phyloP scores from a whole-genome alignment of 2,797 vertebrate genomes.

The Thamnophis elegans region DNA sequence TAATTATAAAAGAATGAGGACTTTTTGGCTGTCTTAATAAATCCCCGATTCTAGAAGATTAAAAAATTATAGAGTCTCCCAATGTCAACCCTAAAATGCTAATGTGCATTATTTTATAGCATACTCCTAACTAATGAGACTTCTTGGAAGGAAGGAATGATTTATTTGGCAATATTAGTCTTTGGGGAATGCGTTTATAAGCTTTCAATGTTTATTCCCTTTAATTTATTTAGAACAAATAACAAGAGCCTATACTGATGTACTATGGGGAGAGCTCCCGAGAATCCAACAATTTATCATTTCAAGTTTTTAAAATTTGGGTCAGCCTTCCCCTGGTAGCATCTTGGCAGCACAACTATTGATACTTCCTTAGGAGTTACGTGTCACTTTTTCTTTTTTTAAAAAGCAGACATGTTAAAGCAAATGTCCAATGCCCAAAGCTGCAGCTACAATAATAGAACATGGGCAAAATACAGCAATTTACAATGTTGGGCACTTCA shows the following conservation, averaged over 20 bases:
- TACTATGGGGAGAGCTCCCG: neutral
- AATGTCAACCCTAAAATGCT: neutral
- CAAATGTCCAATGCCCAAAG: neutral
- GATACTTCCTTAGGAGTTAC: neutral
- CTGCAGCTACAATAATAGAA: neutral
- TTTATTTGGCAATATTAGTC: neutral
- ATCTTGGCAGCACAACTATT: neutral
- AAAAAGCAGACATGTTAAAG: neutral
- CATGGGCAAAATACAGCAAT: neutral
- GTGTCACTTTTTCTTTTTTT: neutral
- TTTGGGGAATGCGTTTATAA: neutral
- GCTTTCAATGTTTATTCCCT: neutral
- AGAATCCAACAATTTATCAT: neutral
- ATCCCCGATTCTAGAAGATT: neutral
- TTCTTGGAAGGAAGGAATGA: neutral
- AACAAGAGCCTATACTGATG: neutral
- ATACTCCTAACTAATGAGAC: neutral
- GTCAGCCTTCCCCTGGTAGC: neutral
- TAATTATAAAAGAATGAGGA: neutral
- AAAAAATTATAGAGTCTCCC: neutral
- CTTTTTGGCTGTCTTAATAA: neutral
- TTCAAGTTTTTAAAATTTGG: neutral
- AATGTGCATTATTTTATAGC: neutral
- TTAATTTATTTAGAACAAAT: neutral
- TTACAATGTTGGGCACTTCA: neutral